Percentiles rank a stretch among this genome's conserved stretches.
phyloP scores from a whole-genome alignment of 2,888 invertebrate species.

The Isoperla grammatica region DNA sequence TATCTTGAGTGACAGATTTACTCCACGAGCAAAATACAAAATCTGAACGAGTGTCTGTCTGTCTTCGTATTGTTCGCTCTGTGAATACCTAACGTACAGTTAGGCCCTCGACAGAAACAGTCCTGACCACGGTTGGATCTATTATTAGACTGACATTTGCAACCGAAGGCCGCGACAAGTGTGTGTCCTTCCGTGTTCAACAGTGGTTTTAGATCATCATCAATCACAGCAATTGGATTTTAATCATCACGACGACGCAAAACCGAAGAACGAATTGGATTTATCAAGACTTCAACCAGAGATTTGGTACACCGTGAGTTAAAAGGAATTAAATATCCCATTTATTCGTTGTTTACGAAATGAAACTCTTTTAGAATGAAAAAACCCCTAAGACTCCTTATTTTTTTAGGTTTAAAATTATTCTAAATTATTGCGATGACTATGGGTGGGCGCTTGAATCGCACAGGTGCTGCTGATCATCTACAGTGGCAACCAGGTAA shows the following conservation, averaged over 20 bases:
- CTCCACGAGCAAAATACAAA: background rate
- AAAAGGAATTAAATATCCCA: slow-evolving; percentile 5
- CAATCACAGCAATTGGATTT: background rate
- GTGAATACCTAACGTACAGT: no score
- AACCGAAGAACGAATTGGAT: slow-evolving; percentile 7
- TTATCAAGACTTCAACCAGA: background rate
- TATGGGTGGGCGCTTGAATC: slow-evolving; percentile 19
- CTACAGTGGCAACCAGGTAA: slow-evolving; percentile 25
- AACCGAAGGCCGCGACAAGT: no score
- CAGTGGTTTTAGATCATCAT: background rate
- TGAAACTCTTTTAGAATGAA: background rate
- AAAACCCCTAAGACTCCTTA: background rate
- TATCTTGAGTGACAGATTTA: background rate
- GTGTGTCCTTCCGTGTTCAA: background rate
- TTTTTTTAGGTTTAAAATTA: background rate
- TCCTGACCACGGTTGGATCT: background rate
- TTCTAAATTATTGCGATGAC: slow-evolving; percentile 4
- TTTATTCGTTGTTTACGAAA: background rate
- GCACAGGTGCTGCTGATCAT: slow-evolving; percentile 11
- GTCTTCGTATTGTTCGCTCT: no score
- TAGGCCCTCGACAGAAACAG: background rate
- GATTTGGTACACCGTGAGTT: slow-evolving; percentile 15
- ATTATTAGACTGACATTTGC: background rate
- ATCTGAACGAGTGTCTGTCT: background rate
- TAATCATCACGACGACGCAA: no score